Evolutionary conservation across 2,888 invertebrate genomes (phyloP).

Genomic region (Cheilosia grossa): DNA sequence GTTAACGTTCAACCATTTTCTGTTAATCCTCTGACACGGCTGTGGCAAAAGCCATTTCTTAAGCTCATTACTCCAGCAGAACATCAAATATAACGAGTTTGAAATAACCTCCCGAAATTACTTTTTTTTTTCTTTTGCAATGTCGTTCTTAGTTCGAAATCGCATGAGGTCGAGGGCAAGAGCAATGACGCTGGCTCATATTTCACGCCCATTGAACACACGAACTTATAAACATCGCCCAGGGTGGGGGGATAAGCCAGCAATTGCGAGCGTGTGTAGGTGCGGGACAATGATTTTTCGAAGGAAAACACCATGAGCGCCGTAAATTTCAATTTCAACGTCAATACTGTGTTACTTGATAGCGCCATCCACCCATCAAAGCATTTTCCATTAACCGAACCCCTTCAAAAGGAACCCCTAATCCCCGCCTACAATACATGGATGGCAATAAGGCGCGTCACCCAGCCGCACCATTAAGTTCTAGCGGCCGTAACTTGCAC

Average conservation of each 20-base stretch:
- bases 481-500: slow-evolving; percentile 23
- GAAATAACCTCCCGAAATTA: slow-evolving; percentile 11
- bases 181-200: slow-evolving; percentile 12
- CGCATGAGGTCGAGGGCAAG: neutral
- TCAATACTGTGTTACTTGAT: slow-evolving; percentile 24
- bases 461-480: slow-evolving; percentile 30
- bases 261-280: neutral
- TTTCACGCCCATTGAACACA: slow-evolving; percentile 58
- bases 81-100: slow-evolving; percentile 40
- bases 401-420: slow-evolving; percentile 26
- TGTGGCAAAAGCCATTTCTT: neutral
- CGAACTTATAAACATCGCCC: slow-evolving; percentile 32
- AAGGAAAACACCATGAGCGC: slow-evolving; percentile 11
- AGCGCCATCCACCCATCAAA: neutral
- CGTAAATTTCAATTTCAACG: slow-evolving; percentile 62
- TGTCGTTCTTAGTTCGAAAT: neutral
- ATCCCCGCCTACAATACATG: slow-evolving; percentile 19
- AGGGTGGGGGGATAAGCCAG: neutral
- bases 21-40: neutral
- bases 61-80: slow-evolving; percentile 47
- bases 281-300: slow-evolving; percentile 5
- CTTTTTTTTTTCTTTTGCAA: neutral
- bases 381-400: slow-evolving; percentile 48
- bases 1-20: neutral
- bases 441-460: neutral